Base-by-base conservation (phyloP, 2,888 invertebrate species). In the Athetis lepigone region DNA sequence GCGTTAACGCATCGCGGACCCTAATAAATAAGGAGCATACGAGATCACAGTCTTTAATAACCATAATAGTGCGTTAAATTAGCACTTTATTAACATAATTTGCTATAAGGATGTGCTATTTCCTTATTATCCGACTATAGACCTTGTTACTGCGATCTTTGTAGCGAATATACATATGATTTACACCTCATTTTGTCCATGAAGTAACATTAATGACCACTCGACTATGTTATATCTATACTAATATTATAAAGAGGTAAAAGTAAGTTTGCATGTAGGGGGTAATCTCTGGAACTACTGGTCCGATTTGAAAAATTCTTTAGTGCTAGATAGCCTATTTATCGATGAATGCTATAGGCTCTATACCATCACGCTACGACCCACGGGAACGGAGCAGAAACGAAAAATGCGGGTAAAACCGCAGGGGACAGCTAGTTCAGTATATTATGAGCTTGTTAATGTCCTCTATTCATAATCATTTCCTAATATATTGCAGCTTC, bases 41-140 rank as follows among this genome's bases (percentile, higher is more conserved):
- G 36, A 69, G 60, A 60, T 61, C 21, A 21, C 16, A 18, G 45
- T 27, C 33, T n/a, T 36, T 39, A 50, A 70, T 27, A 36, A 46
- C 16, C 5, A 46, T 33, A 45, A 27, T 40, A 23, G 8, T 40
- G 36, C 6, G 9, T 62, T 19, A 36, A 70, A 70, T 61, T 49
- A 49, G 18, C 36, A 40, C 39, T 70, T 46, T 46, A 70, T 61
- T 67, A 43, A 43, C 36, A 29, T 49, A 49, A 60, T 43, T 61
- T 27, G 18, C 25, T 25, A n/a, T 6, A 9, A 50, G 36, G 40
- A 47, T 51, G 40, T 46, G n/a, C 23, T 29, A 19, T 47, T 67
- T 62, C 46, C 51, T 47, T 67, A 62, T 42, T 51, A 51, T 21
- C 45, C 11, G 13, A 33, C 23, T 9, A 23, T 25, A 19, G 2